Evolutionary conservation across 2,113 vertebrate species (phyloP).

Genomic region (Corynorhinus townsendii): DNA sequence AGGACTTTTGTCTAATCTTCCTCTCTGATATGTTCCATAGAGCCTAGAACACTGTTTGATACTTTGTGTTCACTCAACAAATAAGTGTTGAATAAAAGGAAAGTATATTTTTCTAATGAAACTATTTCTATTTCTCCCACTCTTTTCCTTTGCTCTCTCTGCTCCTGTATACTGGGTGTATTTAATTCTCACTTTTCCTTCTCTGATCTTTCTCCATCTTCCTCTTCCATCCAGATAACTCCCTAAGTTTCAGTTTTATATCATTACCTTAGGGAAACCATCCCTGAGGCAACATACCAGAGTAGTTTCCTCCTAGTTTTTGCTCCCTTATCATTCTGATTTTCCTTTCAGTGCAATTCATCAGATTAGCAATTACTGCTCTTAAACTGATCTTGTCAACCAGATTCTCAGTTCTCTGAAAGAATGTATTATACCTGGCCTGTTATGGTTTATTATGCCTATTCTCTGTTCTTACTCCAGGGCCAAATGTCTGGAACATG

Average conservation of each 20-base stretch:
- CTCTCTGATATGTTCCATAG: background rate
- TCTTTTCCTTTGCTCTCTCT: background rate
- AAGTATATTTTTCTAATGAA: background rate
- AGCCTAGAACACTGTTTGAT: background rate
- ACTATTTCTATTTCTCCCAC: background rate
- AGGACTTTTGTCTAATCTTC: background rate
- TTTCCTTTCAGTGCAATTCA: background rate
- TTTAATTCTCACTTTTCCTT: constrained; percentile 9
- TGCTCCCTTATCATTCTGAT: background rate
- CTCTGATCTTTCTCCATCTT: background rate
- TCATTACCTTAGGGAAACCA: background rate
- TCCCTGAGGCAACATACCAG: background rate
- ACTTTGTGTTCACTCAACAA: background rate
- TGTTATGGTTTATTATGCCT: background rate
- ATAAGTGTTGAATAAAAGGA: background rate
- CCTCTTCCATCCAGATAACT: background rate
- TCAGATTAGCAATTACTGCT: background rate
- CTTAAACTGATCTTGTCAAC: background rate
- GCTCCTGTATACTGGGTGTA: background rate
- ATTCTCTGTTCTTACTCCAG: background rate
- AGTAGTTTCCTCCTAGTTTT: background rate
- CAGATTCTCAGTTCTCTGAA: background rate
- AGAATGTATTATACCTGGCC: background rate
- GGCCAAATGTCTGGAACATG: background rate
- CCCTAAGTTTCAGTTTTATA: background rate